These are phyloP conservation scores for Volucella bombylans DNA, from an alignment of 2,888 invertebrate genomes.

Conservation along the genomic window DNA sequence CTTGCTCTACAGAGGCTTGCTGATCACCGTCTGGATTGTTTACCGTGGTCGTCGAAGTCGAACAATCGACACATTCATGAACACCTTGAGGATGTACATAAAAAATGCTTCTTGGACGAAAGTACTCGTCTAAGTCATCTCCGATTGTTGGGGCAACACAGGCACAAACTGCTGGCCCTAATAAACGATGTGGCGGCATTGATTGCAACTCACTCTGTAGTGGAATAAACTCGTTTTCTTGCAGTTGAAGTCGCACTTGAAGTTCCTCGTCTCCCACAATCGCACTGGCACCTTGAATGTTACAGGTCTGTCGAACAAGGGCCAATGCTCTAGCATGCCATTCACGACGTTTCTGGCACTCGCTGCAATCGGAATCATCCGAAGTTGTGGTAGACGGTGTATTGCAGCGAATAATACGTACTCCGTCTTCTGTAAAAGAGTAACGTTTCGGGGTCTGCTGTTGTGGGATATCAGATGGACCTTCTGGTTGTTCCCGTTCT, in stretches of 20 bases:
- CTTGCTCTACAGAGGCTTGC: slow-evolving; percentile 60
- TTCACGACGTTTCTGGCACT: slow-evolving; percentile 82
- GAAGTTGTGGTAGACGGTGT: slow-evolving; percentile 82
- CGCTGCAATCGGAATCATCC: slow-evolving; percentile 83
- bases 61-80: slow-evolving; percentile 83
- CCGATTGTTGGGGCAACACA: slow-evolving; percentile 86
- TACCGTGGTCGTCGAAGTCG: slow-evolving; percentile 67
- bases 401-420: slow-evolving; percentile 83
- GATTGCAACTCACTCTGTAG: slow-evolving; percentile 78
- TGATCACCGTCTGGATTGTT: slow-evolving; percentile 53
- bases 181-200: slow-evolving; percentile 89
- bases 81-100: slow-evolving; percentile 87
- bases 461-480: slow-evolving; percentile 42
- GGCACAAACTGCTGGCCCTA: slow-evolving; percentile 88
- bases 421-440: slow-evolving; percentile 88
- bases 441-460: slow-evolving; percentile 85
- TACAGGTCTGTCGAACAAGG: slow-evolving; percentile 82
- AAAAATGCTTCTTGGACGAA: slow-evolving; percentile 87
- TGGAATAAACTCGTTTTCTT: slow-evolving; percentile 73
- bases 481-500: slow-evolving; percentile 71
- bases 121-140: slow-evolving; percentile 86
- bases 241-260: slow-evolving; percentile 75
- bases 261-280: slow-evolving; percentile 73
- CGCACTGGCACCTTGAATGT: slow-evolving; percentile 78
- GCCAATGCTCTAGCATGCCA: slow-evolving; percentile 82